phyloP scores from a whole-genome alignment of 2,888 invertebrate species.

The Agapostemon virescens region DNA sequence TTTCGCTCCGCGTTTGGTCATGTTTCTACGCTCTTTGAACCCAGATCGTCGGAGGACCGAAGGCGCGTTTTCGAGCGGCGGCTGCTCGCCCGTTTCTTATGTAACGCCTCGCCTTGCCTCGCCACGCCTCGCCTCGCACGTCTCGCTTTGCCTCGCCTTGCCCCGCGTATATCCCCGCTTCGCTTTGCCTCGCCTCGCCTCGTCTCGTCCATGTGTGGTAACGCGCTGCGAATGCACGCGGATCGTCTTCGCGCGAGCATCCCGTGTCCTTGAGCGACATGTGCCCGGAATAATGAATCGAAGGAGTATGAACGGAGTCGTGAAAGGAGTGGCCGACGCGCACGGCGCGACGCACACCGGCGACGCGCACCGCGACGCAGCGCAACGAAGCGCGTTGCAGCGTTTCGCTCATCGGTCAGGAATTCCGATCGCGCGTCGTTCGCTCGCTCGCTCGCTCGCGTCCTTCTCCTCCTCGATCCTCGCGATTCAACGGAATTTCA shows the following conservation, averaged over 20 bases:
- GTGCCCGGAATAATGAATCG: constrained; percentile 57
- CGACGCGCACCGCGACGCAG: not conserved
- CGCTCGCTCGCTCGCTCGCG: too few species aligned
- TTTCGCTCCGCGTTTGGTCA: constrained; percentile 17
- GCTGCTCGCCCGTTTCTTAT: constrained; percentile 26
- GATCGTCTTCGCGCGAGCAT: constrained; percentile 42
- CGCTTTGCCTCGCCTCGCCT: not conserved
- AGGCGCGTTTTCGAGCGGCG: constrained; percentile 25
- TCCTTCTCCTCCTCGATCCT: not conserved
- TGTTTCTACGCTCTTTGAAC: constrained; percentile 26
- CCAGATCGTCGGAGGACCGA: constrained; percentile 1
- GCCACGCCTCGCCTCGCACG: not conserved
- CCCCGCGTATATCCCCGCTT: not conserved
- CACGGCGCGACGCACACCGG: not conserved
- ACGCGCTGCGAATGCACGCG: constrained; percentile 40
- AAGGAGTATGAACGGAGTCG: constrained; percentile 40
- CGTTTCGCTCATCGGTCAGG: constrained; percentile 20
- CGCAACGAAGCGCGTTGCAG: not conserved
- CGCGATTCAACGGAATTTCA: not conserved
- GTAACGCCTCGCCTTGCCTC: constrained; percentile 24
- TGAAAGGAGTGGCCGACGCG: constrained; percentile 42
- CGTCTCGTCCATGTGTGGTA: constrained; percentile 27
- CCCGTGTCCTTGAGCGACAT: constrained; percentile 51
- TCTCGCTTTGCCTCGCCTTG: not conserved
- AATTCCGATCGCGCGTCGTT: constrained; percentile 31